phyloP scores from a whole-genome alignment of 2,888 invertebrate species.

The Mythimna pallens region DNA sequence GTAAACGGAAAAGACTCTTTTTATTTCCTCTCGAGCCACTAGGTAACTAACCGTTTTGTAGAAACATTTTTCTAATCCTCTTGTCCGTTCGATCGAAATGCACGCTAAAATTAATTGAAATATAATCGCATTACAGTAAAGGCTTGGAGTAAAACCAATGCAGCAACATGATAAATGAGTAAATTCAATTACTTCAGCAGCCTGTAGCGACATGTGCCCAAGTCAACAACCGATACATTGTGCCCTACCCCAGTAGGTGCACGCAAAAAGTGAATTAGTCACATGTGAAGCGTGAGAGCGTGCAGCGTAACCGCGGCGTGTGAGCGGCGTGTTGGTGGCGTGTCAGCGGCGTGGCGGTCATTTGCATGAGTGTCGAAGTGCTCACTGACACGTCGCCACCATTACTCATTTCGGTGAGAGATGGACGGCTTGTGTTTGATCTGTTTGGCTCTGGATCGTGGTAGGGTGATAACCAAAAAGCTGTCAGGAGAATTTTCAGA shows the following conservation, averaged over 20 bases:
- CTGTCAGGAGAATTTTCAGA: neutral
- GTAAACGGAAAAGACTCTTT: conserved; percentile 14
- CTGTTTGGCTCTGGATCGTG: neutral
- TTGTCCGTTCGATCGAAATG: neutral
- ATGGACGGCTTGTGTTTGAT: neutral
- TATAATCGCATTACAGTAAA: conserved; percentile 16
- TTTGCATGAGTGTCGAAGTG: conserved; percentile 37
- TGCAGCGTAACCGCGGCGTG: conserved; percentile 18
- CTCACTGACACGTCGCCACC: conserved; percentile 26
- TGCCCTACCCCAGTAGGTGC: conserved; percentile 15
- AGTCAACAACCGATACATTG: conserved; percentile 10
- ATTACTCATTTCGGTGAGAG: conserved; percentile 37
- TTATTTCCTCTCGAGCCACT: neutral
- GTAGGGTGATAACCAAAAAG: neutral
- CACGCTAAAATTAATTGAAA: conserved; percentile 1
- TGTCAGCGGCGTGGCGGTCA: conserved; percentile 17
- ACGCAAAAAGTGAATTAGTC: conserved; percentile 55
- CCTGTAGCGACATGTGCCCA: neutral
- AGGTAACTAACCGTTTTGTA: neutral
- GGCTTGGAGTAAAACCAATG: neutral
- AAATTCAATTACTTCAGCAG: conserved; percentile 16
- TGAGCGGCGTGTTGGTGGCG: conserved; percentile 12
- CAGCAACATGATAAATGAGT: conserved; percentile 21
- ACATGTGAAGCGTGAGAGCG: conserved; percentile 21
- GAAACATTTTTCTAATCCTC: conserved; percentile 10